These are phyloP conservation scores for Odobenus rosmarus DNA, from an alignment of 2,113 vertebrate genomes.

Conservation along the genomic window DNA sequence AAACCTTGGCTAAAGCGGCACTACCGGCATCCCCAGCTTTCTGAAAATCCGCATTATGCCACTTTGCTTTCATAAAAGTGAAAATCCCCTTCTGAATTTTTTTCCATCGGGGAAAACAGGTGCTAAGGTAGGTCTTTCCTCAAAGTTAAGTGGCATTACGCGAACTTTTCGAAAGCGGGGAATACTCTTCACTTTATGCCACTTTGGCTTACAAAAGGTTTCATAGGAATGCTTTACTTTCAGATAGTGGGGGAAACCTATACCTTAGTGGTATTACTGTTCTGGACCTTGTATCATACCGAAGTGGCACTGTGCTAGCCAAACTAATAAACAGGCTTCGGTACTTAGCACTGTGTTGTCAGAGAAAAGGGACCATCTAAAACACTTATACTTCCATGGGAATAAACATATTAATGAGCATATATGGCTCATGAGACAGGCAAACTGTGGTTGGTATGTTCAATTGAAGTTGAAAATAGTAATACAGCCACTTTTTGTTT, in stretches of 20 bases:
- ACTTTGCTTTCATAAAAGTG: not conserved
- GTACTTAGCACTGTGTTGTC: not conserved
- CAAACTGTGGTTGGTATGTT: not conserved
- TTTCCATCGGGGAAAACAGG: not conserved
- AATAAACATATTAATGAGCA: constrained; percentile 27
- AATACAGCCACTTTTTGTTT: not conserved
- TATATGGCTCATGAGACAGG: not conserved
- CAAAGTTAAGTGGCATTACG: not conserved
- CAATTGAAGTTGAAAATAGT: not conserved
- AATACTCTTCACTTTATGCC: not conserved
- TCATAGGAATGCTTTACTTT: not conserved
- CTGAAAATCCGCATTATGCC: not conserved
- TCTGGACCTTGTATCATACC: not conserved
- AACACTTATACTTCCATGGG: not conserved
- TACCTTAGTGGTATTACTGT: not conserved
- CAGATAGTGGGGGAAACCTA: not conserved
- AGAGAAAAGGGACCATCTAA: not conserved
- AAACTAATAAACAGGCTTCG: not conserved
- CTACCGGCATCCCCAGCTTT: not conserved
- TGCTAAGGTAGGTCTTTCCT: not conserved
- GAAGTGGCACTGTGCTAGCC: not conserved
- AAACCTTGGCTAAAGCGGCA: not conserved
- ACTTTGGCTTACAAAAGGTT: not conserved
- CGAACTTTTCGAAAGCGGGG: not conserved
- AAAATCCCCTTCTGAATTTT: not conserved